Evolutionary conservation across 2,888 invertebrate species (phyloP).

Genomic region (Andrena camellia): DNA sequence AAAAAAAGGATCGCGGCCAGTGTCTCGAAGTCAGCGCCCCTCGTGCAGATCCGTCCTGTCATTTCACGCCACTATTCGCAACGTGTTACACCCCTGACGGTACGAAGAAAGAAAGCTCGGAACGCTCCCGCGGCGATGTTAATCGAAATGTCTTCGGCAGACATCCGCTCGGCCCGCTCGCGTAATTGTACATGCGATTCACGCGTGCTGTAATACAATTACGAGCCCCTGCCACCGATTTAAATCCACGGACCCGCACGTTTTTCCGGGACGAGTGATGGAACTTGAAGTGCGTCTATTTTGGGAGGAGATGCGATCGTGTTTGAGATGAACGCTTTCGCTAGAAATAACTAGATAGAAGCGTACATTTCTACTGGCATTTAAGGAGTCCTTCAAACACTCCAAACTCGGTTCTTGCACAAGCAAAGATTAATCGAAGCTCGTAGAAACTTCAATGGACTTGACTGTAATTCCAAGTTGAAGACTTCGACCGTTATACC

Average conservation of each 20-base stretch:
- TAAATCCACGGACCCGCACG: background rate
- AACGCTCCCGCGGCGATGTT: constrained; percentile 79
- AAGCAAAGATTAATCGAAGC: too few relatives aligned
- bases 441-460: too few relatives aligned
- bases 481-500: too few relatives aligned
- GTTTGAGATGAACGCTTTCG: background rate
- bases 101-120: constrained; percentile 44
- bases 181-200: constrained; percentile 40
- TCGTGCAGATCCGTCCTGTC: background rate
- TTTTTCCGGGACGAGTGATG: background rate
- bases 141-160: constrained; percentile 84
- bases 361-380: too few relatives aligned
- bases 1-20: constrained; percentile 1
- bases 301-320: background rate
- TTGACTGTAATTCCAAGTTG: too few relatives aligned
- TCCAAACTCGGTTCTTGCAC: too few relatives aligned
- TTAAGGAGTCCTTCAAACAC: too few relatives aligned
- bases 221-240: constrained; percentile 10
- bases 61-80: background rate
- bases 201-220: constrained; percentile 26
- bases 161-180: constrained; percentile 65
- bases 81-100: constrained; percentile 8
- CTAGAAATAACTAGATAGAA: background rate
- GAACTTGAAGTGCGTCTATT: background rate
- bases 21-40: background rate